A percentile compares a stretch with the other conserved stretches of the same genome.
These are phyloP conservation scores for Botia kubotai DNA, from an alignment of 2,797 vertebrate genomes.

Conservation along the genomic window DNA sequence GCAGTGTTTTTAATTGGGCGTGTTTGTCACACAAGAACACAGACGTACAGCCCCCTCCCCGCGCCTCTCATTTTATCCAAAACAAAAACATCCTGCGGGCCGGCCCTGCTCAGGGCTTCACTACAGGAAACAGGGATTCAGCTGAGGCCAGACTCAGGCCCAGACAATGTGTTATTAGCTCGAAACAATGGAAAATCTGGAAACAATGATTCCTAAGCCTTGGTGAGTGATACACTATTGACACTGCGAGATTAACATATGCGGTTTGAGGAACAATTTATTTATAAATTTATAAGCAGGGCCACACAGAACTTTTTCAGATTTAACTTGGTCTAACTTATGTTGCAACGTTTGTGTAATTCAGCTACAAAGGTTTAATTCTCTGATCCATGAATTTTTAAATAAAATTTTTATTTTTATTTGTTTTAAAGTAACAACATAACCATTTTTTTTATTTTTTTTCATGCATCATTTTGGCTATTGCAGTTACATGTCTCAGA, in stretches of 20 bases:
- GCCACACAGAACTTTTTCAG: not conserved
- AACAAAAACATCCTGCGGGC: constrained; percentile 76
- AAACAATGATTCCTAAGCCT: constrained; percentile 38
- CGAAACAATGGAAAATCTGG: constrained; percentile 45
- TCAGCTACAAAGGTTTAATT: not conserved
- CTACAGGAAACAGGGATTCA: constrained; percentile 57
- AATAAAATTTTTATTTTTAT: not conserved
- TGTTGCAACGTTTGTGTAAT: not conserved
- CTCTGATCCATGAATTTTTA: not conserved
- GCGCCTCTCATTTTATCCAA: constrained; percentile 33
- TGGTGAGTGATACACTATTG: not conserved
- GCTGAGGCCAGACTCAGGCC: constrained; percentile 39
- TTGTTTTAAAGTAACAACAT: too few relatives aligned
- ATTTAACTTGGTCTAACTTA: not conserved
- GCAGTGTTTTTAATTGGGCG: constrained; percentile 4
- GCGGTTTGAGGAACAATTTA: not conserved
- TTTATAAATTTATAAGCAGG: not conserved
- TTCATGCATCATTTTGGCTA: too few relatives aligned
- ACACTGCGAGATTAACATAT: not conserved
- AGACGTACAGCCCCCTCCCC: not conserved
- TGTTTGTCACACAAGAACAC: constrained; percentile 38
- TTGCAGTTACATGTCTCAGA: too few relatives aligned
- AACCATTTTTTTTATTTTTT: too few relatives aligned
- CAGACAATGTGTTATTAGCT: constrained; percentile 36
- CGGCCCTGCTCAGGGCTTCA: constrained; percentile 51